Evolutionary conservation across 2,888 invertebrate genomes (phyloP).

Genomic region (Cheilosia impressa): DNA sequence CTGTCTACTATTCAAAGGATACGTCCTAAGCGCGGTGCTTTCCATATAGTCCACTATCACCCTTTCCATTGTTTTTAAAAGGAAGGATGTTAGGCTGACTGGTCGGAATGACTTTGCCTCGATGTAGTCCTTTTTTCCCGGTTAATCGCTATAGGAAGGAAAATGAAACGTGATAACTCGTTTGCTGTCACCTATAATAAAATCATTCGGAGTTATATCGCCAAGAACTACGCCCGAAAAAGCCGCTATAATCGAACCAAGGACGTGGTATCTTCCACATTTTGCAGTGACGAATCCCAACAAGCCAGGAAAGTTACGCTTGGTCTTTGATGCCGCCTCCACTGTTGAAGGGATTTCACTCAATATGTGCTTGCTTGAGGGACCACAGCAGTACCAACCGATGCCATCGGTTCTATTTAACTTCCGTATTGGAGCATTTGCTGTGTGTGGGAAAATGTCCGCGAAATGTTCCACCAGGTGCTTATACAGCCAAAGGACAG

Average conservation of each 20-base stretch:
- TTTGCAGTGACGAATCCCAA: slow-evolving; percentile 59
- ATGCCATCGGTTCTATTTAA: slow-evolving; percentile 61
- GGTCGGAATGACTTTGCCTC: no score
- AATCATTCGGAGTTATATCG: neutral
- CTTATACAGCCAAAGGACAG: slow-evolving; percentile 41
- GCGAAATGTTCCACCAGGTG: slow-evolving; percentile 69
- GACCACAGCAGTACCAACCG: slow-evolving; percentile 58
- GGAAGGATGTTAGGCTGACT: no score
- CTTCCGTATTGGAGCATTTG: slow-evolving; percentile 44
- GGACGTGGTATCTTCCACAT: slow-evolving; percentile 77
- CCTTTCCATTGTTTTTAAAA: no score
- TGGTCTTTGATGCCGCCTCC: slow-evolving; percentile 71
- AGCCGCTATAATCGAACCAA: slow-evolving; percentile 27
- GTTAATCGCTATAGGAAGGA: neutral
- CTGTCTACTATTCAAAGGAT: no score
- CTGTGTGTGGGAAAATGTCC: slow-evolving; percentile 62
- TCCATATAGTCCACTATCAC: no score
- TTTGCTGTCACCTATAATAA: slow-evolving; percentile 10
- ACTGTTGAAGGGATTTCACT: slow-evolving; percentile 52
- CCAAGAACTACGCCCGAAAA: slow-evolving; percentile 61
- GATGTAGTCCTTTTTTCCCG: no score
- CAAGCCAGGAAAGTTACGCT: slow-evolving; percentile 51
- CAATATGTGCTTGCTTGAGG: slow-evolving; percentile 61
- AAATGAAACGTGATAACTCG: slow-evolving; percentile 15
- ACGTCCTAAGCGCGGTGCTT: no score